Evolutionary conservation across 2,797 vertebrate genomes (phyloP).

Genomic region (Fringilla coelebs): DNA sequence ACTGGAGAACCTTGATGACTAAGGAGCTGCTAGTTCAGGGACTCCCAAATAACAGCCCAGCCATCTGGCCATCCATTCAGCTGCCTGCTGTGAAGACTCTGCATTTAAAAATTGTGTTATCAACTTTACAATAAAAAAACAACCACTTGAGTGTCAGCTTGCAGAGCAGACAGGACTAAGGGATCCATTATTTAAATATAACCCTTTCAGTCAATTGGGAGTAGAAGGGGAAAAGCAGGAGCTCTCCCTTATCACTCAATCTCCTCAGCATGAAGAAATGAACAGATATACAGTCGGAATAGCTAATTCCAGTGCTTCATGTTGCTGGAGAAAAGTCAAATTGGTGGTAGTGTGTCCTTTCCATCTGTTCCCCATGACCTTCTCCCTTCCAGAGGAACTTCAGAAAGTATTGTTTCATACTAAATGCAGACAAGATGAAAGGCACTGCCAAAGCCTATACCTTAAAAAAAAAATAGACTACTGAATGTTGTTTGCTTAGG

Average conservation of each 20-base stretch:
- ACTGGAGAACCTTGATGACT: slow-evolving; percentile 27
- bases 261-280: neutral
- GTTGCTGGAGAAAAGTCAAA: neutral
- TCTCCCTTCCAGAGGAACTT: neutral
- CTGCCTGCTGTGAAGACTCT: neutral
- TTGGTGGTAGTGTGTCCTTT: neutral
- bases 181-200: neutral
- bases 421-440: neutral
- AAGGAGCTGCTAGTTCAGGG: slow-evolving; percentile 12
- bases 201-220: neutral
- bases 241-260: neutral
- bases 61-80: slow-evolving; percentile 5
- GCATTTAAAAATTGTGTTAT: slow-evolving; percentile 31
- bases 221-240: neutral
- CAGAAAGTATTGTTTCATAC: neutral
- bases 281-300: neutral
- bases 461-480: neutral
- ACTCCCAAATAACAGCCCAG: neutral
- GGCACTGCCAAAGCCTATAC: neutral
- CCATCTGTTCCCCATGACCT: neutral
- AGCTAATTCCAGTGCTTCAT: neutral
- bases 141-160: slow-evolving; percentile 11
- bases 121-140: slow-evolving; percentile 4
- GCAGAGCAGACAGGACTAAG: neutral
- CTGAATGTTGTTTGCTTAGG: neutral